Percentiles rank a stretch among this genome's conserved stretches.
phyloP scores from a whole-genome alignment of 2,113 vertebrate species.

The Nannospalax galili region DNA sequence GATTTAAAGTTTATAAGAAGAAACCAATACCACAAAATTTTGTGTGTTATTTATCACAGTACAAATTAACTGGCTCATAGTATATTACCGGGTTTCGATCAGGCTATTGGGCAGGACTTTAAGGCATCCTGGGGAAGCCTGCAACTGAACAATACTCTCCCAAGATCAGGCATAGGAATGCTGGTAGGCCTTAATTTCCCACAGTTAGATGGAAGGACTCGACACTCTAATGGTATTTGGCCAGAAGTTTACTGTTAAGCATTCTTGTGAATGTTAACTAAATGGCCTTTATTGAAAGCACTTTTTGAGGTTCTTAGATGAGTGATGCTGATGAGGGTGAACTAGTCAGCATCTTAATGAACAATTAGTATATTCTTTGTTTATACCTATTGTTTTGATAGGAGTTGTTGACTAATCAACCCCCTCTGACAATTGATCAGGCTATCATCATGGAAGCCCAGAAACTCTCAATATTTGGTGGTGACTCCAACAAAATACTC shows the following conservation, averaged over 20 bases:
- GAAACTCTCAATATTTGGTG: background rate
- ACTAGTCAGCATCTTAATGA: background rate
- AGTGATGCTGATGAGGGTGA: no score
- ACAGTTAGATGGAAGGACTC: background rate
- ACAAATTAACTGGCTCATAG: background rate
- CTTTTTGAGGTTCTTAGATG: background rate
- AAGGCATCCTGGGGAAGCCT: background rate
- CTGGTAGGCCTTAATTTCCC: background rate
- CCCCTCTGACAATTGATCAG: background rate
- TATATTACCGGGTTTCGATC: background rate
- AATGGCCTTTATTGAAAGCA: background rate
- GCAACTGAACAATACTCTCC: background rate
- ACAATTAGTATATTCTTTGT: background rate
- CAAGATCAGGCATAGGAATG: rapidly evolving
- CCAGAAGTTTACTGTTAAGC: no score
- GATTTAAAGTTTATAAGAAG: background rate
- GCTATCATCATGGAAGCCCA: background rate
- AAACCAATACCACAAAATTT: background rate
- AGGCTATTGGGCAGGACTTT: background rate
- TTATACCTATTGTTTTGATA: background rate
- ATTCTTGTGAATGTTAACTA: no score
- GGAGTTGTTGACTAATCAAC: background rate
- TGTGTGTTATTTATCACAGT: background rate
- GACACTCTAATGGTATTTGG: background rate
- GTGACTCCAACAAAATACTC: no score